Percentiles rank a stretch among this genome's conserved stretches.
phyloP scores from a whole-genome alignment of 23 tunicate genomes.

The Botrylloides violaceus region DNA sequence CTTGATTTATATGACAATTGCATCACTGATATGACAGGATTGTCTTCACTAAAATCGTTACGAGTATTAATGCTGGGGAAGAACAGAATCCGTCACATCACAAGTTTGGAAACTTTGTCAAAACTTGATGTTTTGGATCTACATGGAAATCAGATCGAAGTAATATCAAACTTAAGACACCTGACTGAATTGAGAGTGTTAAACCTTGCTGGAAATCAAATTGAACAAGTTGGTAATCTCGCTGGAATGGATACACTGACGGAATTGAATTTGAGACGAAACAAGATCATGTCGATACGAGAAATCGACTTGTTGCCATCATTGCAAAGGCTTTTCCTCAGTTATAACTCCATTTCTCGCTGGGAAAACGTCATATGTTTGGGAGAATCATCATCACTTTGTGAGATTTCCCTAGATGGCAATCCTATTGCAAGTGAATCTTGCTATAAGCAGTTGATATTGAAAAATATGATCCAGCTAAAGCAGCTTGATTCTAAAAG shows the following conservation, averaged over 20 bases:
- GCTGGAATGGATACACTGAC: slow-evolving; percentile 84
- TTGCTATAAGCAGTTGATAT: slow-evolving; percentile 74
- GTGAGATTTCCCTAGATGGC: slow-evolving; percentile 96
- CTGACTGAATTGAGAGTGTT: slow-evolving; percentile 71
- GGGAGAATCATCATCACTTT: slow-evolving; percentile 52
- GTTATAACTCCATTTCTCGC: slow-evolving; percentile 73
- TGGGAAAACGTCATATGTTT: slow-evolving; percentile 90
- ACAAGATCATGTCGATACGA: slow-evolving; percentile 38
- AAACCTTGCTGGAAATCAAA: slow-evolving; percentile 93
- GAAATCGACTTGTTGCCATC: slow-evolving; percentile 67
- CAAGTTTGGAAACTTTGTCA: slow-evolving; percentile 53
- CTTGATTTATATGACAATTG: slow-evolving; percentile 97
- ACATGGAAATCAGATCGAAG: slow-evolving; percentile 79
- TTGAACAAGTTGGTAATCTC: slow-evolving; percentile 76
- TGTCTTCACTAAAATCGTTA: slow-evolving; percentile 75
- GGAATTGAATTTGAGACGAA: slow-evolving; percentile 87
- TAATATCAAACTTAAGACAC: slow-evolving; percentile 61
- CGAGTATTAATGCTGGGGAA: slow-evolving; percentile 99
- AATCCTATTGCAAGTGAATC: slow-evolving; percentile 73
- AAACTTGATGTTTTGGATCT: slow-evolving; percentile 95
- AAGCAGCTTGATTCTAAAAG: slow-evolving; percentile 92
- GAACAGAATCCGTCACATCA: slow-evolving; percentile 65
- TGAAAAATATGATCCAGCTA: slow-evolving; percentile 72
- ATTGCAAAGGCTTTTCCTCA: slow-evolving; percentile 72
- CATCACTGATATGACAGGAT: slow-evolving; percentile 82